Percentiles rank a stretch among this genome's conserved stretches.
Evolutionary conservation across 1,140 invertebrate genomes (phyloP).

Genomic region (Hycleus phaleratus): DNA sequence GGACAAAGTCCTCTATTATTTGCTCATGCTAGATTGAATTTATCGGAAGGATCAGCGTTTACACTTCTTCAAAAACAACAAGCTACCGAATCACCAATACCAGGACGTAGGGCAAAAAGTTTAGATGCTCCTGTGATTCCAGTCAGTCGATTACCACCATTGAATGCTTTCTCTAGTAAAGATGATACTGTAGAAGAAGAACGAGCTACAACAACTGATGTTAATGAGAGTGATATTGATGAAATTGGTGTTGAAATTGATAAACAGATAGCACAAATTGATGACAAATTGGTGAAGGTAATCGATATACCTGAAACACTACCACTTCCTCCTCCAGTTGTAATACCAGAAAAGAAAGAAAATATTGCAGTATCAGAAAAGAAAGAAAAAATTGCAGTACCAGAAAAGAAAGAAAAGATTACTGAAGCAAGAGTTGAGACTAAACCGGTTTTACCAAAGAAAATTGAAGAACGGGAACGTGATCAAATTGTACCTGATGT

Average conservation of each 20-base stretch:
- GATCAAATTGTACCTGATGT: constrained; percentile 56
- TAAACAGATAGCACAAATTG: background rate
- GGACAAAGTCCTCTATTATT: constrained; percentile 71
- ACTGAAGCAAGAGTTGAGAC: constrained; percentile 15
- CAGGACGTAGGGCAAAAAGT: constrained; percentile 69
- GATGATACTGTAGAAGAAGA: constrained; percentile 73
- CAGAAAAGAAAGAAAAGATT: background rate
- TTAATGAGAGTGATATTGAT: constrained; percentile 3
- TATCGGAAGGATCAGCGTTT: constrained; percentile 73
- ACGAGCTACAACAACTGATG: constrained; percentile 12
- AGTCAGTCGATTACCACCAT: constrained; percentile 65
- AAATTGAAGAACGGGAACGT: constrained; percentile 22
- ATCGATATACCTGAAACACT: background rate
- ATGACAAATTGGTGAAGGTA: constrained; percentile 3
- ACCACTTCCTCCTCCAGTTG: background rate
- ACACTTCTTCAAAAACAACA: constrained; percentile 62
- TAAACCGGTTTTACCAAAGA: no score
- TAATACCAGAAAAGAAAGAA: constrained; percentile 1
- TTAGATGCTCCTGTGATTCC: constrained; percentile 75
- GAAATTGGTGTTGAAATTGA: background rate
- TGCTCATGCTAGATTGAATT: constrained; percentile 65
- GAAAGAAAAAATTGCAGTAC: background rate
- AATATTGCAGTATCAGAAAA: no score
- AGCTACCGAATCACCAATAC: constrained; percentile 62
- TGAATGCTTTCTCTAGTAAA: constrained; percentile 78